phyloP scores from a whole-genome alignment of 2,113 vertebrate genomes.

The Mustela nigripes region DNA sequence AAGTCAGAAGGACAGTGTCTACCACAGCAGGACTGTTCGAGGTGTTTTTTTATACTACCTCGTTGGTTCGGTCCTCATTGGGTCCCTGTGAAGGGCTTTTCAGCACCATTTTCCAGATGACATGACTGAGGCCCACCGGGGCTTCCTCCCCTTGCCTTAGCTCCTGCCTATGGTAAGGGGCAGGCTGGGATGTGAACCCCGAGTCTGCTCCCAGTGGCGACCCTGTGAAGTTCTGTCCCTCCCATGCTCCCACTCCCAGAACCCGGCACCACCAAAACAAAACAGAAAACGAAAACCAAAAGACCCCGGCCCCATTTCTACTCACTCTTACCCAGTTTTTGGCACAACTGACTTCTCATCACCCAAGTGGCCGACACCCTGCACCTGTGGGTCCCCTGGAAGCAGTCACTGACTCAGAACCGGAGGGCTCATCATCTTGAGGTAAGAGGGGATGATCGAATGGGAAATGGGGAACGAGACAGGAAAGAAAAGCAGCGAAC shows the following conservation, averaged over 20 bases:
- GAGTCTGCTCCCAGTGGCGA: not conserved
- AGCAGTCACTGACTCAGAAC: not conserved
- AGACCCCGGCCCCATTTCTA: not conserved
- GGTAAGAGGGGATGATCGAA: rapidly evolving
- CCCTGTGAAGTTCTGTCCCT: not conserved
- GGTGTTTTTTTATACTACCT: not conserved
- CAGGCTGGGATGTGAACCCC: not conserved
- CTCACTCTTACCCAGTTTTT: not conserved
- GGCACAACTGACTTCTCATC: not conserved
- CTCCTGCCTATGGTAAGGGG: not conserved
- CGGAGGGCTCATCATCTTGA: not conserved
- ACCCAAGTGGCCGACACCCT: not conserved
- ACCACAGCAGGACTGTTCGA: too few relatives aligned
- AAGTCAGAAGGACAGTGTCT: not conserved
- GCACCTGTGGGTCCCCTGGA: not conserved
- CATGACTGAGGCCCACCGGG: not conserved
- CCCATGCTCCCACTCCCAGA: not conserved
- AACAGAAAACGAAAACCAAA: not conserved
- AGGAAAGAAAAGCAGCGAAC: not conserved
- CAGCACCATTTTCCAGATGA: not conserved
- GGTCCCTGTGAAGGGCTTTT: not conserved
- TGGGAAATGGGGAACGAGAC: not conserved
- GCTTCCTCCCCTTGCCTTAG: not conserved
- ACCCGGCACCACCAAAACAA: not conserved
- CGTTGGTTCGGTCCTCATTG: not conserved